Percentiles rank a stretch among this genome's conserved stretches.
Conservation (phyloP, 2,113 vertebrate genomes). For the Corvus cornix region DNA sequence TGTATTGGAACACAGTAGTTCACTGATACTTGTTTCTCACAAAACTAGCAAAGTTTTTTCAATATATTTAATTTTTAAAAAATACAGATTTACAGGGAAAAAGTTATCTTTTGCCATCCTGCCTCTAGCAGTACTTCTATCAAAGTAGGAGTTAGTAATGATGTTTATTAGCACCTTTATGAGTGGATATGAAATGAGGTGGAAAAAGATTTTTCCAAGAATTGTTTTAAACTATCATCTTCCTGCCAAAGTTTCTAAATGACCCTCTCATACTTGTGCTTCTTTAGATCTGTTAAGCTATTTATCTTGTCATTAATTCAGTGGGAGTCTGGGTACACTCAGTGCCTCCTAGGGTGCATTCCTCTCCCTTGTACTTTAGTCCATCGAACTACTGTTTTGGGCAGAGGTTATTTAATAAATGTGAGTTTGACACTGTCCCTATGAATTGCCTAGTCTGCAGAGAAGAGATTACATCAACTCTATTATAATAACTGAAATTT, state of each 20-base stretch:
- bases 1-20: neutral
- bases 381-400: neutral
- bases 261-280: neutral
- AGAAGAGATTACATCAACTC: neutral
- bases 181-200: neutral
- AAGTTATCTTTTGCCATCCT: neutral
- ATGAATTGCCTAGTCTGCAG: neutral
- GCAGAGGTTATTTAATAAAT: neutral
- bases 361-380: neutral
- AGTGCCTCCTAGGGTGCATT: neutral
- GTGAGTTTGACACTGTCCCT: neutral
- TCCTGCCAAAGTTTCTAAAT: neutral
- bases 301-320: neutral
- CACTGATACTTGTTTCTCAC: neutral
- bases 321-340: neutral
- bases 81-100: neutral
- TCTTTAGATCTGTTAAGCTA: neutral
- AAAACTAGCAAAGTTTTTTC: neutral
- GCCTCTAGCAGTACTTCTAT: neutral
- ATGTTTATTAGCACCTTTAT: neutral
- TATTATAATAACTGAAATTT: neutral
- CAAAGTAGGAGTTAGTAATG: neutral
- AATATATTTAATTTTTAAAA: neutral
- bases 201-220: neutral
- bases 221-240: neutral